Conservation (phyloP, 1,140 invertebrate species). For the Metaphire vulgaris region DNA sequence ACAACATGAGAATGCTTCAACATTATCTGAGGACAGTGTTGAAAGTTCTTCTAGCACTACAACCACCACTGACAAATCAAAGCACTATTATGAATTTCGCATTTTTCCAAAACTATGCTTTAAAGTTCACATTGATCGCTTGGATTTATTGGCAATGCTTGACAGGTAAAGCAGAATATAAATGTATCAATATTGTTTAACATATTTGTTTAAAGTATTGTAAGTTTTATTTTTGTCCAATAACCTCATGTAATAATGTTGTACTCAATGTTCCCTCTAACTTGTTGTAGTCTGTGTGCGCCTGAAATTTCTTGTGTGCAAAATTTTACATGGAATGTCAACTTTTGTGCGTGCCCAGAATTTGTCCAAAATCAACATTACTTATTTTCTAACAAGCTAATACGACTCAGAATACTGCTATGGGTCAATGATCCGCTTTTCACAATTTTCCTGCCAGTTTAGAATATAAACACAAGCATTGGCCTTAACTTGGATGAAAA, state of each 20-base stretch:
- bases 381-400: too few species aligned
- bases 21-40: neutral
- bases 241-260: neutral
- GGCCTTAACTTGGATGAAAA: too few species aligned
- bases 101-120: slow-evolving; percentile 60
- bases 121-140: slow-evolving; percentile 75
- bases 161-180: slow-evolving; percentile 61
- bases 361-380: too few species aligned
- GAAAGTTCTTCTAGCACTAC: slow-evolving; percentile 7
- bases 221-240: neutral
- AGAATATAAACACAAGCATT: too few species aligned
- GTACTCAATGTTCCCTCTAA: too few species aligned
- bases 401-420: too few species aligned
- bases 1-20: neutral
- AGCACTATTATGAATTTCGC: slow-evolving; percentile 78
- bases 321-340: too few species aligned
- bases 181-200: neutral
- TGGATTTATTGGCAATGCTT: slow-evolving; percentile 81
- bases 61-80: slow-evolving; percentile 51
- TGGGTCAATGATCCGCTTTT: too few species aligned
- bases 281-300: too few species aligned
- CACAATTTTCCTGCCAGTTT: too few species aligned
- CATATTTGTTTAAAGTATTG: neutral
- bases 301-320: too few species aligned
- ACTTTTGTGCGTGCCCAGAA: too few species aligned